A percentile compares a stretch with the other conserved stretches of the same genome.
phyloP scores from a whole-genome alignment of 2,797 vertebrate species.

The Sciaenops ocellatus region DNA sequence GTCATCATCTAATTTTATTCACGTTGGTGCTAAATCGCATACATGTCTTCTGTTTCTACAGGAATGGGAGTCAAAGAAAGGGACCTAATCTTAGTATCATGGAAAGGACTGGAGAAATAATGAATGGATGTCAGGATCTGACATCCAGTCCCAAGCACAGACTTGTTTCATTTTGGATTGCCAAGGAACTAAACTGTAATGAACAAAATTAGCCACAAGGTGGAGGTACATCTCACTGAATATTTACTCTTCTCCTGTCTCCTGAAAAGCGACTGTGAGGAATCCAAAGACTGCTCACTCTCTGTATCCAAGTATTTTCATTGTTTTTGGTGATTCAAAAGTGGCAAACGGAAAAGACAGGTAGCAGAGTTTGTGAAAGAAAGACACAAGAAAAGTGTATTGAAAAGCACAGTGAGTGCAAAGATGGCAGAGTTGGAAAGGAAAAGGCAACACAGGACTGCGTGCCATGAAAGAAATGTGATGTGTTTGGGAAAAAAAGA shows the following conservation, averaged over 20 bases:
- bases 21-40: not conserved
- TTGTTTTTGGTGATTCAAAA: constrained; percentile 18
- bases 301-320: constrained; percentile 7
- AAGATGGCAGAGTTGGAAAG: not conserved
- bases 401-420: constrained; percentile 12
- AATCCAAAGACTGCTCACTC: constrained; percentile 1
- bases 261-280: constrained; percentile 1
- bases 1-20: constrained; percentile 25
- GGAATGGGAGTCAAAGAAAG: constrained; percentile 97
- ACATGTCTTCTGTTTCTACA: constrained; percentile 68
- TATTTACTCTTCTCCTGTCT: constrained; percentile 26
- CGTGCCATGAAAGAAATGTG: constrained; percentile 37
- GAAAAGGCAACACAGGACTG: constrained; percentile 15
- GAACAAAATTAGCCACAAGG: constrained; percentile 62
- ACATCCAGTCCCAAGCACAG: constrained; percentile 20
- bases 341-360: constrained; percentile 6
- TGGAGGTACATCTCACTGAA: constrained; percentile 68
- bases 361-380: constrained; percentile 7
- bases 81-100: constrained; percentile 78
- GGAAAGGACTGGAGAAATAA: constrained; percentile 18
- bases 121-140: constrained; percentile 15
- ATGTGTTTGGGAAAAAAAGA: constrained; percentile 30
- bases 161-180: constrained; percentile 15
- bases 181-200: constrained; percentile 45
- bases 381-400: constrained; percentile 30